Conservation (phyloP, 1,140 invertebrate species). For the Pissodes strobi region DNA sequence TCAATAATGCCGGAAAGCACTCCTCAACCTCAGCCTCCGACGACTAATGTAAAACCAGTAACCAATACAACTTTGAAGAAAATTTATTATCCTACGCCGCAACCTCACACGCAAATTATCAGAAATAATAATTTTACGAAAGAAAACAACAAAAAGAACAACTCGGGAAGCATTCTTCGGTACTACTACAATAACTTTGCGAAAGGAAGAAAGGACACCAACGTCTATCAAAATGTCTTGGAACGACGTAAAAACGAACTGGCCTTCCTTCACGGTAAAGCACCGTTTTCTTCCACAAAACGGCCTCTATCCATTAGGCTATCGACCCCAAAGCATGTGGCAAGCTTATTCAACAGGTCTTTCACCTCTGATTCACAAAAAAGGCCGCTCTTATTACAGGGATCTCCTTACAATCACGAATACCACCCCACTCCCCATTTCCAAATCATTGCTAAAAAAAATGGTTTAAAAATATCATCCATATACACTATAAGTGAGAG, state of each 20-base stretch:
- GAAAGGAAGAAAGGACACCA: slow-evolving; percentile 51
- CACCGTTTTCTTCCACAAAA: slow-evolving; percentile 59
- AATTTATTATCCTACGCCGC: slow-evolving; percentile 51
- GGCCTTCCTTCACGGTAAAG: slow-evolving; percentile 56
- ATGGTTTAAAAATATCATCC: slow-evolving; percentile 59
- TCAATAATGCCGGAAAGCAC: slow-evolving; percentile 44
- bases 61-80: slow-evolving; percentile 43
- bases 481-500: slow-evolving; percentile 56
- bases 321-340: slow-evolving; percentile 51
- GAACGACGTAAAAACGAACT: slow-evolving; percentile 54
- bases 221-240: slow-evolving; percentile 49
- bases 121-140: slow-evolving; percentile 37
- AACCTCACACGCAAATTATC: slow-evolving; percentile 39
- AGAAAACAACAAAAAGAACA: slow-evolving; percentile 41
- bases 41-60: slow-evolving; percentile 1
- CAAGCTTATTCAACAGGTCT: slow-evolving; percentile 47
- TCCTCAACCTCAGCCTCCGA: slow-evolving; percentile 23
- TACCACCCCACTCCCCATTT: slow-evolving; percentile 54
- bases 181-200: slow-evolving; percentile 59
- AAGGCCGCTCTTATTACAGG: slow-evolving; percentile 50
- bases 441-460: slow-evolving; percentile 59
- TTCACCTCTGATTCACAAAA: slow-evolving; percentile 54
- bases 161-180: slow-evolving; percentile 42
- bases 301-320: slow-evolving; percentile 56
- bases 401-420: slow-evolving; percentile 37